Evolutionary conservation across 2,113 vertebrate genomes (phyloP), one percentile per base, ranked within the genome.

Genomic region (Penelope pileata): DNA sequence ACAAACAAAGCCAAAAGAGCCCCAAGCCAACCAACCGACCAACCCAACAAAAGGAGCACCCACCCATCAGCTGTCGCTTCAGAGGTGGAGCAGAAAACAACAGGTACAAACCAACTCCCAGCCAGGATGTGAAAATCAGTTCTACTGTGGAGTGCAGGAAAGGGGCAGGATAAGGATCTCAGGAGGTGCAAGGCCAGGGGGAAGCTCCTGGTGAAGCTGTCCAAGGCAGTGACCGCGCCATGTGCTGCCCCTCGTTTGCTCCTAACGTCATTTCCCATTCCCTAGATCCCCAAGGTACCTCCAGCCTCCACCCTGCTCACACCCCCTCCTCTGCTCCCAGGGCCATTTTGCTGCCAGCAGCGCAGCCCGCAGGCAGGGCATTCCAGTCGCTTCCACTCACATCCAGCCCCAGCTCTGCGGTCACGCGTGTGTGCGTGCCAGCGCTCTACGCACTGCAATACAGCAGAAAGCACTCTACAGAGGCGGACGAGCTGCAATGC

Each of bases 381-480:
- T 24, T 74, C 40, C 69, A 94, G 91, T 91, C 56, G 0, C 60
- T 86, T 70, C 79, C 85, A 91, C 82, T 90, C 75, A 83, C 68
- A 81, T 83, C n/a, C 79, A 75, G 29, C 18, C 24, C 40, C 50
- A 67, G 67, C 17, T 74, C 58, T 54, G 29, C 64, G 60, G 59
- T 67, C 32, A 29, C 58, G 16, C 4, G 34, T 13, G 42, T 56
- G 10, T 1, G 3, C 32, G 67, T 67, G 59, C 91, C 80, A 80
- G 74, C 72, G 75, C 45, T 56, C 40, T n/a, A 5, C 0, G 3
- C 15, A 8, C 64, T 80, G 9, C 21, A 72, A 26, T 56, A 88
- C 88, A 94, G 82, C 87, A 90, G 83, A 95, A 96, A 96, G 86
- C 94, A 91, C 94, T 93, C 85, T 86, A 90, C 64, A 40, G 70